Base-by-base conservation (phyloP, 2,888 invertebrate species). In the Polylopha cassiicola region DNA sequence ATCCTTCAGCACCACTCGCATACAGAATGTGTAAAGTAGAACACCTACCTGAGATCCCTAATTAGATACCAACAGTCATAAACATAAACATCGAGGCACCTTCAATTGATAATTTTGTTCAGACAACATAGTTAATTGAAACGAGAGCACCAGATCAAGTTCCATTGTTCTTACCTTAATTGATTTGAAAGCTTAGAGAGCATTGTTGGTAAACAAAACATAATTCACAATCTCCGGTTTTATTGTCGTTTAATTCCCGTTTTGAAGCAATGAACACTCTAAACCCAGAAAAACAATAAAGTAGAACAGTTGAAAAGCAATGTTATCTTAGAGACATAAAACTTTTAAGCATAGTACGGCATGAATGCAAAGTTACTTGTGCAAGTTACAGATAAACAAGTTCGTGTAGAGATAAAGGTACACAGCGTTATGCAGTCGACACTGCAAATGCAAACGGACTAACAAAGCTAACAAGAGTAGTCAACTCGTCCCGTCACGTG, bases 401-500 rank as follows among this genome's bases (percentile, higher is more conserved):
- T 41, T 11, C 41, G 16, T 30, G 11, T 33, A 10, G n/a, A 41
- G 20, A 20, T 34, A 41, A 34, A 30, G 34, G 30, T 21, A 15
- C 21, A 17, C 39, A 41, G 34, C 39, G n/a, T n/a, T n/a, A n/a
- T 39, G 34, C 33, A 29, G n/a, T n/a, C n/a, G n/a, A 41, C 41
- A 36, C 41, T 30, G 41, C 34, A 34, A 24, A 28, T 26, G 41
- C 30, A 41, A 36, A 41, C 30, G 36, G 29, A 41, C 23, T 9
- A 41, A 41, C 34, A 41, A 41, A 36, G 36, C 41, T 24, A 36
- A 39, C 39, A 29, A 13, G 39, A 27, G 29, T 20, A 36, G 41
- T 30, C 41, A 41, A 36, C 34, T 41, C 24, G 16, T 29, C 21
- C 37, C 37, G 37, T 20, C 27, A 23, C 33, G 26, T 9, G 24